Base-by-base conservation (phyloP, 2,113 vertebrate genomes). In the Triplophysa dalaica region DNA sequence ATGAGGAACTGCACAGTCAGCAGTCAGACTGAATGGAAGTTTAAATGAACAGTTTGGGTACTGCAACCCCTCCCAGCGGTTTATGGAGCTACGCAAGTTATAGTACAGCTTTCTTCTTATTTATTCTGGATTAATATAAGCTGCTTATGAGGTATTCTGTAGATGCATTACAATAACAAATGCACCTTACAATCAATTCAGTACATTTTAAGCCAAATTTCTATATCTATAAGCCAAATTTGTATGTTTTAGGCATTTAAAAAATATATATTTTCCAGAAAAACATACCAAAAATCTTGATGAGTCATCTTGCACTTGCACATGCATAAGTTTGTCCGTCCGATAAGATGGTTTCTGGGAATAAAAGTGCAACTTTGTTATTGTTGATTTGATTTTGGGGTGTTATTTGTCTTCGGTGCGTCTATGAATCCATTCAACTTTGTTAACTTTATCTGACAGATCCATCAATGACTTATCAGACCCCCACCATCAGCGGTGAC, bases 1-100 rank as follows among this genome's bases (percentile, higher is more conserved):
- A 86, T 74, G 83, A 85, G 45, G 56, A 73, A 76, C 6, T 4
- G 65, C 72, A 22, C 54, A 75, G 52, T 67, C 79, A 75, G 72
- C 63, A 68, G 56, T 62, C 54, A 68, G 66, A 81, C 63, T 75
- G 50, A 61, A 60, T 33, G 11, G n/a, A 67, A 33, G 41, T 48
- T 75, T 22, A 11, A 69, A 66, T 43, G 52, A n/a, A 50, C 19
- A 16, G 11, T 50, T 26, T 43, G 58, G 45, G 54, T 73, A 73
- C 41, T 48, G 58, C 60, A 75, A 61, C 21, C 70, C 33, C 52
- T 56, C 70, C 68, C 45, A 69, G 67, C 10, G 50, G 50, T 52
- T 58, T 10, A n/a, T 10, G 19, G 50, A 29, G 10, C 58, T 38
- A 6, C 4, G 17, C 19, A 60, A 29, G 38, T 2, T 72, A 24